Evolutionary conservation across 92 coral and sea anemone species (phyloP).

Genomic region (Parazoanthus darwini): DNA sequence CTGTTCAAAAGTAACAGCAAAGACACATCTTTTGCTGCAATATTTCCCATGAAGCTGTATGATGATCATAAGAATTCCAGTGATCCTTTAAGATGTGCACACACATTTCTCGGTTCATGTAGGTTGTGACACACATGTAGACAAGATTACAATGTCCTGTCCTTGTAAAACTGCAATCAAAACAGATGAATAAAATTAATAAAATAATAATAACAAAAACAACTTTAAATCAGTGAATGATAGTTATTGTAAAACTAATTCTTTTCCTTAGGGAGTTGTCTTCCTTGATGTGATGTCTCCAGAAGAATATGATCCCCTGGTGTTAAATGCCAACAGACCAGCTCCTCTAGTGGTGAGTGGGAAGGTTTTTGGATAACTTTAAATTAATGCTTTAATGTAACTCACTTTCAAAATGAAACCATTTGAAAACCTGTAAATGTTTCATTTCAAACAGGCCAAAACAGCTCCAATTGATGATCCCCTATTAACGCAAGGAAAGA

Average conservation of each 20-base stretch:
- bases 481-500: conserved; percentile 75
- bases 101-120: no score
- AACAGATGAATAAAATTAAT: no score
- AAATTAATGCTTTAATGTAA: background rate
- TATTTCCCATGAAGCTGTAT: no score
- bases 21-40: no score
- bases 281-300: conserved; percentile 96
- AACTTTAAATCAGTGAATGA: background rate
- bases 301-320: conserved; percentile 94
- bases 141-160: no score
- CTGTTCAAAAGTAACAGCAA: no score
- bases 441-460: conserved; percentile 60
- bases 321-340: conserved; percentile 85
- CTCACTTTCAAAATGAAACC: background rate
- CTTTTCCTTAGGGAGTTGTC: conserved; percentile 77
- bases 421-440: background rate
- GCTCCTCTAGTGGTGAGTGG: conserved; percentile 86
- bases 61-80: no score
- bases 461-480: conserved; percentile 81
- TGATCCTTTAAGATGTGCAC: no score
- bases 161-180: no score
- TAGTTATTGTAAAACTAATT: background rate
- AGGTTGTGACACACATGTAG: no score
- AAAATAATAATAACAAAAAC: no score
- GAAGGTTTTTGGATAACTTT: no score